Conservation (phyloP, 1,140 invertebrate species). For the Trachymyrmex septentrionalis region DNA sequence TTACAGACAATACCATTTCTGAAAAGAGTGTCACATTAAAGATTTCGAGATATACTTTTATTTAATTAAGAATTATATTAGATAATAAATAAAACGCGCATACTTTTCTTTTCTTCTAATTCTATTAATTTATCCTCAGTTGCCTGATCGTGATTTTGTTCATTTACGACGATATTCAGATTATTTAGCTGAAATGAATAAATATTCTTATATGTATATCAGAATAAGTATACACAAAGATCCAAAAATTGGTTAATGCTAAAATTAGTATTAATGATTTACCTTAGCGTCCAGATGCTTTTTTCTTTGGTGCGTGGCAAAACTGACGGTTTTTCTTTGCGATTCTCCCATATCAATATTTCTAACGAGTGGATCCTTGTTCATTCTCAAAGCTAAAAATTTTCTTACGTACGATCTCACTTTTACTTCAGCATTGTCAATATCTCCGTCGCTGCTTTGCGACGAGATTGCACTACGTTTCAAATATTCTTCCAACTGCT, state of each 20-base stretch:
- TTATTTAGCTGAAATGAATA: slow-evolving; percentile 68
- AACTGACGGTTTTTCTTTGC: slow-evolving; percentile 90
- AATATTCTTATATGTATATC: not conserved
- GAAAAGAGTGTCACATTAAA: slow-evolving; percentile 67
- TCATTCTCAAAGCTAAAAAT: slow-evolving; percentile 88
- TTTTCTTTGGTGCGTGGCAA: slow-evolving; percentile 89
- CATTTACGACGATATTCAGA: slow-evolving; percentile 63
- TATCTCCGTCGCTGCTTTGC: slow-evolving; percentile 89
- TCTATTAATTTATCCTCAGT: slow-evolving; percentile 75
- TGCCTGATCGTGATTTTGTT: slow-evolving; percentile 72
- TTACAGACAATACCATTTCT: slow-evolving; percentile 90
- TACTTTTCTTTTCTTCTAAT: slow-evolving; percentile 83
- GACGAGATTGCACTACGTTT: slow-evolving; percentile 91
- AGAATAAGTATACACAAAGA: slow-evolving; percentile 35
- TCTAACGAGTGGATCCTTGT: slow-evolving; percentile 84
- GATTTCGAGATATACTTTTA: not conserved
- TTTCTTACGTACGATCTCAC: slow-evolving; percentile 90
- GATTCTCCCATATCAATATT: slow-evolving; percentile 88
- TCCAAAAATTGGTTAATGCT: not conserved
- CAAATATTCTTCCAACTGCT: slow-evolving; percentile 91
- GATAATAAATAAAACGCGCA: not conserved
- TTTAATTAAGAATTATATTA: not conserved
- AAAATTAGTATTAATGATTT: slow-evolving; percentile 73
- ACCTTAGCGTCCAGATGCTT: slow-evolving; percentile 88
- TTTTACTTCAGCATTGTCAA: slow-evolving; percentile 89